These are phyloP conservation scores for Ptychodera flava DNA, from an alignment of 35 echinoderm and acorn worm species.

Conservation along the genomic window DNA sequence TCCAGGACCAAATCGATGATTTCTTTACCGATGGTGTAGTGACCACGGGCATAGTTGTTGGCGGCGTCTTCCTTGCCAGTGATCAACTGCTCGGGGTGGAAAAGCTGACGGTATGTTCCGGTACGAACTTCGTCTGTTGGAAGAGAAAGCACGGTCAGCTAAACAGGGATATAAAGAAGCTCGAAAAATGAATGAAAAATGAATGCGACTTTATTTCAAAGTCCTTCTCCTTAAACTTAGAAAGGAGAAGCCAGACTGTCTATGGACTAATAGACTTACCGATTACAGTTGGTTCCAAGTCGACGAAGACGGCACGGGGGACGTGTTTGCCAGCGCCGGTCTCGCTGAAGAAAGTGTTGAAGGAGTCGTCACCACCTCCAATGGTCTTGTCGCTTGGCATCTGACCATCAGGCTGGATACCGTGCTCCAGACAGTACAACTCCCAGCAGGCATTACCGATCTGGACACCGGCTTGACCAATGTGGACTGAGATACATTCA, in stretches of 20 bases:
- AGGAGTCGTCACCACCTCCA: background rate
- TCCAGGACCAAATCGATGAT: slow-evolving; percentile 9
- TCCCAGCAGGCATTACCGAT: background rate
- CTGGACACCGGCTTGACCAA: background rate
- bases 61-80: background rate
- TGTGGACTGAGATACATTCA: background rate
- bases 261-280: too few species aligned
- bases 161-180: too few species aligned
- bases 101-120: background rate
- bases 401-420: background rate
- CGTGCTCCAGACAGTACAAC: background rate
- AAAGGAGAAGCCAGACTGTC: too few species aligned
- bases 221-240: too few species aligned
- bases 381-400: background rate
- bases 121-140: background rate
- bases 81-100: background rate
- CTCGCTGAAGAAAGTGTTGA: background rate
- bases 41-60: slow-evolving; percentile 22
- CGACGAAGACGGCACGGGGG: background rate
- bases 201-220: too few species aligned
- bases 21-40: slow-evolving; percentile 23
- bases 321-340: background rate
- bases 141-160: too few species aligned
- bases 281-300: background rate
- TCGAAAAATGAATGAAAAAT: too few species aligned